Conservation (phyloP, 2,888 invertebrate species). For the Calameuta pallipes region DNA sequence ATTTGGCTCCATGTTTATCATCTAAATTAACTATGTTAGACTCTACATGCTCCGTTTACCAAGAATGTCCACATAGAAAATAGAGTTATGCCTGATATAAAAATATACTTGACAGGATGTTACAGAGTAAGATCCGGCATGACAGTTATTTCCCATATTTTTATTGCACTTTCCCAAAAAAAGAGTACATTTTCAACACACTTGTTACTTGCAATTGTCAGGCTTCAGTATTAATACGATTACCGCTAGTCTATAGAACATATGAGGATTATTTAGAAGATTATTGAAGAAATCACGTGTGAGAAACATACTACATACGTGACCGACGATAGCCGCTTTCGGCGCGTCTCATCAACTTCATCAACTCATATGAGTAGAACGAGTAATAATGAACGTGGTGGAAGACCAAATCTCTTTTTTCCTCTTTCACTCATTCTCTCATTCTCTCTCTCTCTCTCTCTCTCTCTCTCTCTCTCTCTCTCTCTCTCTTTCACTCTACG, state of each 20-base stretch:
- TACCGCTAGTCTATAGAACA: background rate
- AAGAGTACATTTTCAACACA: slow-evolving; percentile 48
- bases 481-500: slow-evolving; percentile 16
- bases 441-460: no score
- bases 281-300: background rate
- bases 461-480: background rate
- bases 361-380: background rate
- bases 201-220: slow-evolving; percentile 4
- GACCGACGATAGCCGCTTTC: background rate
- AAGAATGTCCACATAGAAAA: no score
- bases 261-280: background rate
- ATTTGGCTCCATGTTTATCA: no score
- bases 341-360: background rate
- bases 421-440: no score
- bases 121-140: background rate
- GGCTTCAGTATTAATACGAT: slow-evolving; percentile 1
- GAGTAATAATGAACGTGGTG: slow-evolving; percentile 16
- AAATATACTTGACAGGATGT: background rate
- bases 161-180: slow-evolving; percentile 62
- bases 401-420: slow-evolving; percentile 33
- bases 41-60: no score
- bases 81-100: background rate
- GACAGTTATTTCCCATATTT: slow-evolving; percentile 41
- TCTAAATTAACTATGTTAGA: no score
- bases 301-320: background rate